A percentile compares a stretch with the other conserved stretches of the same genome.
Evolutionary conservation across 2,888 invertebrate species (phyloP).

Genomic region (Cephus sareptanus): DNA sequence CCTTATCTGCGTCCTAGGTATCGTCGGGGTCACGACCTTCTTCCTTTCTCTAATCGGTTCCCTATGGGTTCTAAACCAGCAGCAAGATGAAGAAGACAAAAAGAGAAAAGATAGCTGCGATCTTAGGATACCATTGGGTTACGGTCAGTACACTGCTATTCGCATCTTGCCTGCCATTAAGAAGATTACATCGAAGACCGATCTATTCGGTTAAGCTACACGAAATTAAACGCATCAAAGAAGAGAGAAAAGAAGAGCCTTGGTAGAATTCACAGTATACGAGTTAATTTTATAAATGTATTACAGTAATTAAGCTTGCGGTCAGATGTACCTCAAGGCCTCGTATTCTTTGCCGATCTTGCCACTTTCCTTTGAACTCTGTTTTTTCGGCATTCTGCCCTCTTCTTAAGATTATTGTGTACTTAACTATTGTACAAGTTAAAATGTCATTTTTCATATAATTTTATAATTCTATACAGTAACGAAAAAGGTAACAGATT

Average conservation of each 20-base stretch:
- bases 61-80: constrained; percentile 53
- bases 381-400: background rate
- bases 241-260: background rate
- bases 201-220: constrained; percentile 48
- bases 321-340: background rate
- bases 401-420: background rate
- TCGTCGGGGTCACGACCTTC: constrained; percentile 47
- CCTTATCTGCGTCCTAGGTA: constrained; percentile 45
- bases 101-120: constrained; percentile 54
- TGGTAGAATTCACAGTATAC: background rate
- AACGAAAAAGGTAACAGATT: background rate
- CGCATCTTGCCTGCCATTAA: constrained; percentile 59
- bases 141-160: constrained; percentile 59
- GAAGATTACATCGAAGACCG: constrained; percentile 59
- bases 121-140: constrained; percentile 57
- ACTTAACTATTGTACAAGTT: background rate
- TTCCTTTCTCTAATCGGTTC: constrained; percentile 51
- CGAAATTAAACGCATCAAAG: background rate
- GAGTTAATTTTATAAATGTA: background rate
- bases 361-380: background rate
- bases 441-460: background rate
- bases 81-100: constrained; percentile 35
- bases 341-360: background rate
- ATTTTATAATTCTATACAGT: background rate
- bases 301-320: background rate